Conservation (phyloP, 2,888 invertebrate species). For the Heliconius aoede region DNA sequence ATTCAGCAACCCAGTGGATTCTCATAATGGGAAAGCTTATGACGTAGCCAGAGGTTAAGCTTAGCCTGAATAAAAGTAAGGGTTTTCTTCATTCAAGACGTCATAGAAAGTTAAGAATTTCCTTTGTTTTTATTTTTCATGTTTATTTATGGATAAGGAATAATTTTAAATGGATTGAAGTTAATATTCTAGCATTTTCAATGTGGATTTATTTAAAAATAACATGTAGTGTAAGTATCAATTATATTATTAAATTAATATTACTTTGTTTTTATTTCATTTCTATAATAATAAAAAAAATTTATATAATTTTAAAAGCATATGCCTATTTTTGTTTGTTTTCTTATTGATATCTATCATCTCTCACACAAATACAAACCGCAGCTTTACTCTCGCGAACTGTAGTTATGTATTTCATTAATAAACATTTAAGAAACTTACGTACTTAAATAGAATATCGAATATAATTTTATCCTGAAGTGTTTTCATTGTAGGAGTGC, state of each 20-base stretch:
- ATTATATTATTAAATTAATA: too few species aligned
- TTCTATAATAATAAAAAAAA: too few species aligned
- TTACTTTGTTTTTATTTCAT: too few species aligned
- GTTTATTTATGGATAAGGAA: not conserved
- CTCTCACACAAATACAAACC: too few species aligned
- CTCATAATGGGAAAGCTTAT: slow-evolving; percentile 33
- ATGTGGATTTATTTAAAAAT: not conserved
- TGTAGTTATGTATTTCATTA: too few species aligned
- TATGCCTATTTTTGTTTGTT: too few species aligned
- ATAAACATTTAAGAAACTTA: too few species aligned
- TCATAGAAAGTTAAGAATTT: not conserved
- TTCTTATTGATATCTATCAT: too few species aligned
- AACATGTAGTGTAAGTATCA: not conserved
- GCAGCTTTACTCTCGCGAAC: too few species aligned
- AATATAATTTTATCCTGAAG: not conserved
- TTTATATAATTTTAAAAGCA: too few species aligned
- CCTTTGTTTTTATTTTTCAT: not conserved
- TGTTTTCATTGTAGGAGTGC: not conserved
- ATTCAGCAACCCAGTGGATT: slow-evolving; percentile 33
- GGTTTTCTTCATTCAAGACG: not conserved
- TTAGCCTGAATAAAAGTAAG: slow-evolving; percentile 12
- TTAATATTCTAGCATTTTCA: not conserved
- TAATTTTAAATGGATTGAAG: not conserved
- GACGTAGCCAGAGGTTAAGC: slow-evolving; percentile 30
- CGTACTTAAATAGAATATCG: too few species aligned